phyloP scores from a whole-genome alignment of 2,113 vertebrate genomes.

The Thryonomys swinderianus region DNA sequence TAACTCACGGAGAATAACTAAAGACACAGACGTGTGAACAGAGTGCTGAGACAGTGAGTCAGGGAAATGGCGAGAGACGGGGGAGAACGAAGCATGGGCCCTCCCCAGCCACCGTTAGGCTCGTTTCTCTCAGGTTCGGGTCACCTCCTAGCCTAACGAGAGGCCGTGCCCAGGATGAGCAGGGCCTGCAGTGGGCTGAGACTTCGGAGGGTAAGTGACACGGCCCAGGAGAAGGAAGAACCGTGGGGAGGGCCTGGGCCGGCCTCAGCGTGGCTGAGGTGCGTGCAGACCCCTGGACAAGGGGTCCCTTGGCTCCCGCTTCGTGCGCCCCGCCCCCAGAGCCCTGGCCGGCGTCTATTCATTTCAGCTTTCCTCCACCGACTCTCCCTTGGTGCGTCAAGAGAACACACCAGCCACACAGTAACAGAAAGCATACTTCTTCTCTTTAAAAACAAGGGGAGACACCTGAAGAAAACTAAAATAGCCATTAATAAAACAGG shows the following conservation, averaged over 20 bases:
- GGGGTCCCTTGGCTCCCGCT: not conserved
- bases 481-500: not conserved
- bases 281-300: not conserved
- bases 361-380: not conserved
- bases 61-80: not conserved
- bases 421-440: not conserved
- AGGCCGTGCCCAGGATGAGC: not conserved
- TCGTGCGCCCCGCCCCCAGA: not conserved
- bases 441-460: not conserved
- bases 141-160: not conserved
- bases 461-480: not conserved
- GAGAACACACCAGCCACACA: no score
- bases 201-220: not conserved
- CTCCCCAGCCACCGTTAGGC: not conserved
- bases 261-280: not conserved
- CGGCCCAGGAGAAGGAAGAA: not conserved
- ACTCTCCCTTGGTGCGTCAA: not conserved
- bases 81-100: not conserved
- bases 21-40: not conserved
- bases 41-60: not conserved
- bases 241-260: not conserved
- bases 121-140: not conserved
- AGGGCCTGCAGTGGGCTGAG: not conserved
- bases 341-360: not conserved
- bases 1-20: not conserved